Evolutionary conservation across 23 tunicate genomes (phyloP), one percentile per base, ranked within the genome.

Genomic region (Ciona savignyi): DNA sequence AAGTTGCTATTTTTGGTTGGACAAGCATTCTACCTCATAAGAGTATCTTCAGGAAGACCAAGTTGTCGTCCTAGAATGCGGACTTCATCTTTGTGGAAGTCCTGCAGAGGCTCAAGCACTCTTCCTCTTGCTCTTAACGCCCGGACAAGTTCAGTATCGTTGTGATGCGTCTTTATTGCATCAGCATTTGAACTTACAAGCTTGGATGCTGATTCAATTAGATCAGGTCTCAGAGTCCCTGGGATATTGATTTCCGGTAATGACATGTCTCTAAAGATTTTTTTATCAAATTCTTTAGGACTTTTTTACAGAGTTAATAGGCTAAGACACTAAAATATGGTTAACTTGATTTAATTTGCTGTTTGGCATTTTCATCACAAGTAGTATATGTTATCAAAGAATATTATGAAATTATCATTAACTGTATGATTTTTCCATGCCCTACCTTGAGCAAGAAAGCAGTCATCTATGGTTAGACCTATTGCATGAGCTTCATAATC

Each of bases 61-160:
- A 95, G 86, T 62, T 67, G 67, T 28, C 66, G 75, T 26, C 92
- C 99, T 0, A 95, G 84, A 35, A 82, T 70, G 25, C 93, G 63
- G 3, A 95, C 99, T 84, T 95, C 99, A 65, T 95, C 99, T 77
- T 95, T 95, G 74, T 95, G 99, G 72, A 95, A 95, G 65, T 95
- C 99, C 42, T 77, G 79, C 0, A 95, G 71, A 27, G 99, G 99
- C 80, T 95, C 99, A 24, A 95, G 74, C 6, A 95, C 76, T 1
- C 93, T 72, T 25, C 99, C 99, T 65, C 78, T 80, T 24, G 83
- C 96, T 32, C 99, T 70, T 27, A 88, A 65, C 29, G 71, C 75
- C 48, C 99, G 67, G 6, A 89, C 99, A 27, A 88, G 86, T 32
- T 90, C 97, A 11, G 89, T 88, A 61, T 95, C 99, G 66, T 95